Base-by-base conservation (phyloP, 2,888 invertebrate species). In the Ophion slaviceki region DNA sequence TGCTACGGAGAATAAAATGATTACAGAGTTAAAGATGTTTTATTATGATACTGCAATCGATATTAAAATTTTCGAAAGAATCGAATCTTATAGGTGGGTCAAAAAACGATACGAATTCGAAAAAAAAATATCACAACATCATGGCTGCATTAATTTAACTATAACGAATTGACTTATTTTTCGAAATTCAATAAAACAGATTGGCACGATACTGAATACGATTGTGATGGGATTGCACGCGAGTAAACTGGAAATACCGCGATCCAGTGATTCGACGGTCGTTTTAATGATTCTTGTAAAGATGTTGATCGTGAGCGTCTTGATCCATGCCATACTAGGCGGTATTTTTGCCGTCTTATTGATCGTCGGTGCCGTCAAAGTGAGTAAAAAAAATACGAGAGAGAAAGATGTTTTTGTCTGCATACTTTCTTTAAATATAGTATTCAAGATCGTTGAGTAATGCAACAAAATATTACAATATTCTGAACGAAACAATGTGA, bases 351-450 rank as follows among this genome's bases (percentile, higher is more conserved):
- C 80, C 2, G 24, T 5, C 3, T 59, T 83, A 10, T 47, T 84
- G 28, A 71, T 86, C 24, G 62, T 40, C n/a, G 86, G 86, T 53
- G 24, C 67, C 11, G 14, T 76, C 14, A 75, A 80, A 67, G 86
- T 86, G 24, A 76, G 77, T 24, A 24, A 32, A 64, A 64, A 64
- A 64, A 64, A 7, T 1, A 20, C 17, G 57, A 47, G 1, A 20
- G 6, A n/a, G 6, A 1, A 20, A 61, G 2, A 47, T 47, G 3
- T 47, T 47, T 61, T 24, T n/a, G 10, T 61, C 4, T 0, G 24
- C 61, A n/a, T 4, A 47, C 11, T 20, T 61, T 20, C 3, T 61
- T 61, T 7, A 0, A 61, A 14, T 47, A 0, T 47, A 3, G 17
- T 47, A 14, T 47, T 47, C 14, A 14, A 10, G 47, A 14, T 47